Base-by-base conservation (phyloP, 2,888 invertebrate genomes). In the Theretra japonica region DNA sequence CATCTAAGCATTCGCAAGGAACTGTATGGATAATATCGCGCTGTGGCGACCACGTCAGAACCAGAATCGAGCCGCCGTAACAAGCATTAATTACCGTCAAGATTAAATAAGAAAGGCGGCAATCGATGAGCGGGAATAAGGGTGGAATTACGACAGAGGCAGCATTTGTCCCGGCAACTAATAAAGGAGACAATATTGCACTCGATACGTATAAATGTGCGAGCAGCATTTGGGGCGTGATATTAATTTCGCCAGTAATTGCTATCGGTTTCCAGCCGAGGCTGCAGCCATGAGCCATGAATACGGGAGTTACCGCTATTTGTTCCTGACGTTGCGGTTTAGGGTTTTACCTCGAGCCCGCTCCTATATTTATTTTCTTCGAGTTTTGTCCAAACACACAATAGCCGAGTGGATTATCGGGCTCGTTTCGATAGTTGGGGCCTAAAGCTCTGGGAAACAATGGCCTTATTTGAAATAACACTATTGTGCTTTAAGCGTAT, bases 131-230 rank as follows among this genome's bases (percentile, higher is more conserved):
- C 23, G 73, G 77, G 84, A 89, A 90, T 90, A 87, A 90, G 90
- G 88, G 86, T 81, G 86, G 86, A 88, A 91, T 91, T 91, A 91
- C 90, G 87, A 88, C 85, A 81, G 83, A 79, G 86, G 87, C 88
- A 87, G 89, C 93, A 93, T 93, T 94, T 91, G 91, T 94, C 90
- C 88, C 90, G 86, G 87, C 87, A 88, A 93, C 93, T 94, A 94
- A 94, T 94, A 94, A 93, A 92, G 92, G 92, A 94, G 94, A 94
- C 94, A 94, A 93, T 94, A 94, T 94, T 94, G 94, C 94, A 94
- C 88, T 94, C 93, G 90, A 94, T 93, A 93, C 90, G 91, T 93
- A 94, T 93, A 94, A 94, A 94, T 92, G 91, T 89, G 92, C 88
- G 90, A 90, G 93, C 84, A 92, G 91, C 93, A 94, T 94, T 94